phyloP scores from a whole-genome alignment of 2,888 invertebrate species.

The Drosophila conformis region DNA sequence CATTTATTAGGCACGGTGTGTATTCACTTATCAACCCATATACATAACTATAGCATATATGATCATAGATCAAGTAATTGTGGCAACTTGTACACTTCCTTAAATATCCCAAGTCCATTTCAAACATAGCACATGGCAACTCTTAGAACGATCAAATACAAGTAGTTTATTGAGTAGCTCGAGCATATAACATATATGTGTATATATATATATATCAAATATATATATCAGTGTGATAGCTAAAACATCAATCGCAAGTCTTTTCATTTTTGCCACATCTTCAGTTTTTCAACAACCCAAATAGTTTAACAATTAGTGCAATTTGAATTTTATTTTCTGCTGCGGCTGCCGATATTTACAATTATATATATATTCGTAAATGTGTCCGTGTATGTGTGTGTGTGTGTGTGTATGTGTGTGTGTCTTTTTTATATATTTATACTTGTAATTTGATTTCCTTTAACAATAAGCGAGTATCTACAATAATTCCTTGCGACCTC shows the following conservation, averaged over 20 bases:
- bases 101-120: not conserved
- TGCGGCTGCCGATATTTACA: not conserved
- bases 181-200: not conserved
- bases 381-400: conserved; percentile 11
- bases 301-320: not conserved
- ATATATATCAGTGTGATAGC: not conserved
- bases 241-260: not conserved
- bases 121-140: not conserved
- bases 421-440: conserved; percentile 1
- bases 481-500: conserved; percentile 29
- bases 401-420: not conserved
- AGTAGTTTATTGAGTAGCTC: not conserved
- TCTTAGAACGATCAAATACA: not conserved
- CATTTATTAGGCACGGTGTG: not conserved
- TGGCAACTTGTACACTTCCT: not conserved
- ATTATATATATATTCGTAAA: conserved; percentile 1
- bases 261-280: not conserved
- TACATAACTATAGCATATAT: not conserved
- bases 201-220: too few species aligned
- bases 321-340: not conserved
- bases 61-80: not conserved
- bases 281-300: not conserved
- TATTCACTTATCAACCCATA: not conserved
- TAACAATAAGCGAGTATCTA: conserved; percentile 47
- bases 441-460: not conserved